phyloP scores from a whole-genome alignment of 92 coral and sea anemone genomes.

The Parazoanthus darwini region DNA sequence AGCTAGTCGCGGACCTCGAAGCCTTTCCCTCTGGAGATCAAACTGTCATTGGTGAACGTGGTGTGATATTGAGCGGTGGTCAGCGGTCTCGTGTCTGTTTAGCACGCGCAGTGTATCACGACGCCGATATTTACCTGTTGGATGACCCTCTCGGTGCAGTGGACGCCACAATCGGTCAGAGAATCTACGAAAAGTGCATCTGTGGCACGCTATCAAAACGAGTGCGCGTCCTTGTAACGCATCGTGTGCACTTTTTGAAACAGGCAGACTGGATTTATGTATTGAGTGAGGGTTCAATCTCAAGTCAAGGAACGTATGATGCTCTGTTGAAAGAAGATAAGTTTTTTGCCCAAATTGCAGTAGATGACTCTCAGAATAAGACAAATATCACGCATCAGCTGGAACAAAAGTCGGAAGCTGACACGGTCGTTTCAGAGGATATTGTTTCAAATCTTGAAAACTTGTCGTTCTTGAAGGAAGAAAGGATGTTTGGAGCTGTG shows the following conservation, averaged over 20 bases:
- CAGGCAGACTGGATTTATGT: constrained; percentile 20
- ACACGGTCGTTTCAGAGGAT: not conserved
- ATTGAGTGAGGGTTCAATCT: not conserved
- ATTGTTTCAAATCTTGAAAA: too few species aligned
- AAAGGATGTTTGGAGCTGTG: not conserved
- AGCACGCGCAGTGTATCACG: constrained; percentile 16
- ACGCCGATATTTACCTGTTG: constrained; percentile 5
- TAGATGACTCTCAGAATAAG: not conserved
- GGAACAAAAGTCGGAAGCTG: not conserved
- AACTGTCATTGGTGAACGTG: constrained; percentile 11
- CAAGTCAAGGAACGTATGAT: constrained; percentile 5
- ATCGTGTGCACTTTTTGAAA: constrained; percentile 3
- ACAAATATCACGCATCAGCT: not conserved
- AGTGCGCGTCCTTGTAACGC: not conserved
- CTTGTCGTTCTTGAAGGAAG: not conserved
- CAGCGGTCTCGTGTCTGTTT: constrained; percentile 29
- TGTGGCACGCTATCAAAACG: not conserved
- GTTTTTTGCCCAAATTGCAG: constrained; percentile 11
- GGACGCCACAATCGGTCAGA: not conserved
- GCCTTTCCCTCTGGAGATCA: constrained; percentile 11
- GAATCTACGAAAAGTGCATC: not conserved
- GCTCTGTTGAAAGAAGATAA: not conserved
- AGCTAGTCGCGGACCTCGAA: not conserved
- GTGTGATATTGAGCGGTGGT: constrained; percentile 8
- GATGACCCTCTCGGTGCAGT: constrained; percentile 22